A percentile compares a stretch with the other conserved stretches of the same genome.
Evolutionary conservation across 2,888 invertebrate species (phyloP).

Genomic region (Agriopis leucophaearia): DNA sequence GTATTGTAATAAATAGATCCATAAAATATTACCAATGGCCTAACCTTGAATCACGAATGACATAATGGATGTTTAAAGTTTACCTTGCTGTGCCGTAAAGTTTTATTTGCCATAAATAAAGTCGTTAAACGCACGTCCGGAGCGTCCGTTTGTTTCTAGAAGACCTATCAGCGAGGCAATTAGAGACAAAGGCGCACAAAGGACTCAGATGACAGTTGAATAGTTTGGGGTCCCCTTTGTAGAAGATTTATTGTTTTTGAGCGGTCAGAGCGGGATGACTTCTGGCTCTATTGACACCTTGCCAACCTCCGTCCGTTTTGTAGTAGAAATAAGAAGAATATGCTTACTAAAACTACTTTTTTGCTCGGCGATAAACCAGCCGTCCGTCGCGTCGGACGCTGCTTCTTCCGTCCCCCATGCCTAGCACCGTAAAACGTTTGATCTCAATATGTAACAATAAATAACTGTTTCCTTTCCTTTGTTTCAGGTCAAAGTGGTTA

Average conservation of each 20-base stretch:
- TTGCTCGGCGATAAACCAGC: slow-evolving; percentile 24
- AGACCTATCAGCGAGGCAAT: slow-evolving; percentile 62
- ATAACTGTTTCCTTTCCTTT: slow-evolving; percentile 58
- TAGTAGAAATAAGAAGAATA: slow-evolving; percentile 4
- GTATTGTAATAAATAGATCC: slow-evolving; percentile 35
- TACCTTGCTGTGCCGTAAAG: slow-evolving; percentile 54
- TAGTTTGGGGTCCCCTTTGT: slow-evolving; percentile 52
- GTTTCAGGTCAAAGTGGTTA: slow-evolving; percentile 99
- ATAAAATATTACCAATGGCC: slow-evolving; percentile 52
- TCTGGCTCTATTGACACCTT: slow-evolving; percentile 49
- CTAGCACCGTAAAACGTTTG: slow-evolving; percentile 48
- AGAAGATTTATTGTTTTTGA: slow-evolving; percentile 58
- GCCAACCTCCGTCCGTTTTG: slow-evolving; percentile 42
- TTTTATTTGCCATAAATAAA: slow-evolving; percentile 71
- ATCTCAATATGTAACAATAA: slow-evolving; percentile 49
- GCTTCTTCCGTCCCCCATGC: slow-evolving; percentile 44
- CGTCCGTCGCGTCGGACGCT: slow-evolving; percentile 11
- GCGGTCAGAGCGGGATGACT: slow-evolving; percentile 38
- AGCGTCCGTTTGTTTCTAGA: slow-evolving; percentile 58
- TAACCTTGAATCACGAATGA: slow-evolving; percentile 61
- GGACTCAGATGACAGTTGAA: slow-evolving; percentile 51
- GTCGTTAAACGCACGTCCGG: slow-evolving; percentile 60
- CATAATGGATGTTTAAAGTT: slow-evolving; percentile 52
- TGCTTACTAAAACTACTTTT: slow-evolving; percentile 13
- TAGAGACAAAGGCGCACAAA: slow-evolving; percentile 60